Percentiles rank a stretch among this genome's conserved stretches.
Evolutionary conservation across 1,140 invertebrate genomes (phyloP).

Genomic region (roundworm (Caenorhabditis elegans)): WBcel235 BX284604.4:9073001-9073500

Average conservation of each 20-base stretch:
- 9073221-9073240: neutral
- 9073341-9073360: constrained; percentile 13
- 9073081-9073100: no score
- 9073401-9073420: neutral
- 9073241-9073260: constrained; percentile 2
- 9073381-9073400: no score
- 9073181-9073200: no score
- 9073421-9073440: constrained; percentile 15
- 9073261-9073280: neutral
- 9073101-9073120: no score
- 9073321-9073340: neutral
- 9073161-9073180: no score
- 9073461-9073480: constrained; percentile 17
- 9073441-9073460: constrained; percentile 4
- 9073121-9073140: no score
- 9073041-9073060: no score
- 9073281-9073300: neutral
- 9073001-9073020: no score
- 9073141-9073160: no score
- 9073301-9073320: neutral
- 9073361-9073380: neutral
- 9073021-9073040: no score
- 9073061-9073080: no score
- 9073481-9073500: constrained; percentile 15
- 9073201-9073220: neutral